Evolutionary conservation across 2,888 invertebrate genomes (phyloP).

Genomic region (Heliconius charithonia): DNA sequence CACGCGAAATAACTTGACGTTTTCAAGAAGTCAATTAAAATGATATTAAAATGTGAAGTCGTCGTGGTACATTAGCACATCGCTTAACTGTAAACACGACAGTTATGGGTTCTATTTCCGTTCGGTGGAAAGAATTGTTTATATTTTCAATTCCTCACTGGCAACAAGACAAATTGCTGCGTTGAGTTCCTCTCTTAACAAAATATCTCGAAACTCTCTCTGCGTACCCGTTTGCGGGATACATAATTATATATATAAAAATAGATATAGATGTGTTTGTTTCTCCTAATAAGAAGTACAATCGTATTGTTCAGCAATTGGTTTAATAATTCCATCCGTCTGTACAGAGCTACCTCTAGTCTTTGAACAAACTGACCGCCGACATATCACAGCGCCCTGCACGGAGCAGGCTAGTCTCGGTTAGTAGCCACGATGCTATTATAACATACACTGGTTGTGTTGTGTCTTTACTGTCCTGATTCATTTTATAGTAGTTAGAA

Average conservation of each 20-base stretch:
- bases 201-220: too few relatives aligned
- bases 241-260: background rate
- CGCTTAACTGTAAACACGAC: background rate
- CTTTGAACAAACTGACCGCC: background rate
- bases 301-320: background rate
- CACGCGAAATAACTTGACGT: background rate
- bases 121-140: background rate
- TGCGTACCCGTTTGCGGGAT: background rate
- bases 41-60: conserved; percentile 18
- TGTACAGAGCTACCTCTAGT: background rate
- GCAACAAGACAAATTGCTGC: background rate
- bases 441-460: background rate
- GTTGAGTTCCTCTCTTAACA: background rate
- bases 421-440: conserved; percentile 4
- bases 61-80: background rate
- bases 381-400: conserved; percentile 17
- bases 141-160: background rate
- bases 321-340: conserved; percentile 8
- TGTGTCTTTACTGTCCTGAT: background rate
- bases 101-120: background rate
- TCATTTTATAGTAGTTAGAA: background rate
- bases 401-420: conserved; percentile 17
- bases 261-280: background rate
- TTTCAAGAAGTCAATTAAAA: conserved; percentile 23
- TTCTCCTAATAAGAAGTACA: background rate